Evolutionary conservation across 2,113 vertebrate genomes (phyloP).

Genomic region (Vidua chalybeata): DNA sequence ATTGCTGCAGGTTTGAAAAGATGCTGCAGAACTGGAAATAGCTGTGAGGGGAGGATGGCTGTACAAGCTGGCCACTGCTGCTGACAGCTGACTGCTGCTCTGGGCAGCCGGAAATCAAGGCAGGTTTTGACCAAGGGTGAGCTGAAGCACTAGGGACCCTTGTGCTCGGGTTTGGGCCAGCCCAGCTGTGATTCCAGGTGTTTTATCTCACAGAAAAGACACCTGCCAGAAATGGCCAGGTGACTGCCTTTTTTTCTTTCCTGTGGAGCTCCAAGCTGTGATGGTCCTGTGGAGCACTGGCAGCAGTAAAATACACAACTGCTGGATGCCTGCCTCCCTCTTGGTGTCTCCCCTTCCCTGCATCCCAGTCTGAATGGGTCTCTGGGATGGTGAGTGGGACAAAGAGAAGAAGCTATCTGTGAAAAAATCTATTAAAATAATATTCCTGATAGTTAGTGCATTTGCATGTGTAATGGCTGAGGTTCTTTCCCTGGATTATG

Average conservation of each 20-base stretch:
- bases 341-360: conserved; percentile 29
- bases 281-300: neutral
- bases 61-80: neutral
- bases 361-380: neutral
- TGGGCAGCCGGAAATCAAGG: neutral
- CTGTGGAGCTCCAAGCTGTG: neutral
- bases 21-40: neutral
- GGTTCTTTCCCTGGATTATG: conserved; percentile 42
- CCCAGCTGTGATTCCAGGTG: neutral
- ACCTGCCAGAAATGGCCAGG: neutral
- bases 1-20: neutral
- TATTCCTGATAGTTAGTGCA: neutral
- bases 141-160: accelerated
- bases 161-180: accelerated
- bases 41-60: neutral
- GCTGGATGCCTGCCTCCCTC: neutral
- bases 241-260: neutral
- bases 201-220: neutral
- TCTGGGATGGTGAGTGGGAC: neutral
- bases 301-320: neutral
- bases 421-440: conserved; percentile 29
- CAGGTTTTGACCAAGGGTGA: neutral
- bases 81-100: neutral
- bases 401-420: neutral
- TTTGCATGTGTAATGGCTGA: conserved; percentile 20